Evolutionary conservation across 2,888 invertebrate species (phyloP).

Genomic region (Tetramorium bicarinatum): DNA sequence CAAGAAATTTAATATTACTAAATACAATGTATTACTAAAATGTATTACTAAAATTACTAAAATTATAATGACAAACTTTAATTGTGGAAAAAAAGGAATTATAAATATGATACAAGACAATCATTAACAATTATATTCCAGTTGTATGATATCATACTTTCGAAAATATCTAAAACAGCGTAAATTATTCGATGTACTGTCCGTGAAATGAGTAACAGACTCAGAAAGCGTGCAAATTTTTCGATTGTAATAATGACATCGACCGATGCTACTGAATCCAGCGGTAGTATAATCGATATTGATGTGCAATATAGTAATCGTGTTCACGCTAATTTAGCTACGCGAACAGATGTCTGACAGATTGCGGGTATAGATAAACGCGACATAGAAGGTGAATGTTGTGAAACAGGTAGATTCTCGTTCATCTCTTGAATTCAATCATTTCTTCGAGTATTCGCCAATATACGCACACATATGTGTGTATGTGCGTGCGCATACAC

Average conservation of each 20-base stretch:
- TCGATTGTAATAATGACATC: slow-evolving; percentile 39
- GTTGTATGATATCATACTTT: slow-evolving; percentile 5
- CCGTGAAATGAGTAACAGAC: slow-evolving; percentile 42
- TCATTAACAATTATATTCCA: neutral
- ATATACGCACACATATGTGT: neutral
- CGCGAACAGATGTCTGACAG: slow-evolving; percentile 34
- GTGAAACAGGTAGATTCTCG: neutral
- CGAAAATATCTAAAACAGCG: slow-evolving; percentile 18
- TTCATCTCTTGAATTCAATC: neutral
- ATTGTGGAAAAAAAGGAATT: neutral
- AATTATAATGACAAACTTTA: neutral
- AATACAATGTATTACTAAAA: no score
- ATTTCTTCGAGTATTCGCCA: neutral
- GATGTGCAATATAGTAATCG: slow-evolving; percentile 22
- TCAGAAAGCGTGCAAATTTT: slow-evolving; percentile 41
- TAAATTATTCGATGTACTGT: slow-evolving; percentile 21
- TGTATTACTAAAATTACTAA: no score
- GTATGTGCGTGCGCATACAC: no score
- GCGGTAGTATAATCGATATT: neutral
- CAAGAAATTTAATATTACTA: no score
- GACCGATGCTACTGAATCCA: neutral
- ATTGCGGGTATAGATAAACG: neutral
- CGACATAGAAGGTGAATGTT: neutral
- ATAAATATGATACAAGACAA: neutral
- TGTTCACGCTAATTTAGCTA: slow-evolving; percentile 47